A percentile compares a stretch with the other conserved stretches of the same genome.
Conservation (phyloP, 2,888 invertebrate genomes). For the Heliconius ethilla region DNA sequence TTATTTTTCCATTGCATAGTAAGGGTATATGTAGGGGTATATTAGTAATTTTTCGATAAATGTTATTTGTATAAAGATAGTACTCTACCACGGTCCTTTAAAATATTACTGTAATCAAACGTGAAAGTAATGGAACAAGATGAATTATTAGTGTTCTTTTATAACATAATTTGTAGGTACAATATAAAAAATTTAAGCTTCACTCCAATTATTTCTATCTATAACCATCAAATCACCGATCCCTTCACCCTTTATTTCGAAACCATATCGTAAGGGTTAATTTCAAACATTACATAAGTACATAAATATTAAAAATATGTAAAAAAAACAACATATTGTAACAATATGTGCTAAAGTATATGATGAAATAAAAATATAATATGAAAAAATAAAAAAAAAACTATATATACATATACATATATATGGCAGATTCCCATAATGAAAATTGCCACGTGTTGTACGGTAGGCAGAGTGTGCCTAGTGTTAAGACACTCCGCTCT, state of each 20-base stretch:
- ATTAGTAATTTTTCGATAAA: background rate
- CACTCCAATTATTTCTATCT: background rate
- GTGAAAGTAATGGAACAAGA: background rate
- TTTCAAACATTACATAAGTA: background rate
- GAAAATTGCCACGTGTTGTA: too few relatives aligned
- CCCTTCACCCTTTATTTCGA: background rate
- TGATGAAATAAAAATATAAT: too few relatives aligned
- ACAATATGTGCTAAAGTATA: too few relatives aligned
- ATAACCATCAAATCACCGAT: background rate
- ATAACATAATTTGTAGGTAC: background rate
- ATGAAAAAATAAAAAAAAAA: too few relatives aligned
- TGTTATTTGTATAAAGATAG: background rate
- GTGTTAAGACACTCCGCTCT: too few relatives aligned
- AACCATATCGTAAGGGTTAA: background rate
- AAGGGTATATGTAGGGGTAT: too few relatives aligned
- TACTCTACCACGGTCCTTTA: background rate
- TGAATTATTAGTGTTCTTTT: background rate
- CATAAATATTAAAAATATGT: background rate
- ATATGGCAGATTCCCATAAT: too few relatives aligned
- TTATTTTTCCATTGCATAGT: too few relatives aligned
- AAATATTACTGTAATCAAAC: slow-evolving; percentile 12
- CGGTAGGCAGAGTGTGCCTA: too few relatives aligned
- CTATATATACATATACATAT: too few relatives aligned
- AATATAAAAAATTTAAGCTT: background rate
- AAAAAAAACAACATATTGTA: background rate